Evolutionary conservation across 2,888 invertebrate genomes (phyloP).

Genomic region (Pollenia griseotomentosa): DNA sequence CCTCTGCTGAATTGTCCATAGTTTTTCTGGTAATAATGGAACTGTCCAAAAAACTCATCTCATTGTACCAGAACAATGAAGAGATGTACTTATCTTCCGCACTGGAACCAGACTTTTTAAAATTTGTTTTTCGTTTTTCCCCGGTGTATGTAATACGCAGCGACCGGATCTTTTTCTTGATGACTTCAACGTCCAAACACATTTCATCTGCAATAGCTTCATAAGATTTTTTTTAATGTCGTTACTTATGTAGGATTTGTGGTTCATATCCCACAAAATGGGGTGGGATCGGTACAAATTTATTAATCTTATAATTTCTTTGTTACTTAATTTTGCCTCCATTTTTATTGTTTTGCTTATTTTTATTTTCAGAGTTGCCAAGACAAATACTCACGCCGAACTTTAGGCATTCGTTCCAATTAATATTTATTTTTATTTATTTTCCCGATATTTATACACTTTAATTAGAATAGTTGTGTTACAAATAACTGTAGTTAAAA

Average conservation of each 20-base stretch:
- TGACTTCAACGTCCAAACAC: background rate
- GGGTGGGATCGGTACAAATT: background rate
- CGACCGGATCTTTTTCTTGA: background rate
- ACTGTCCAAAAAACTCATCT: constrained; percentile 7
- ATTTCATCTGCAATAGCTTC: background rate
- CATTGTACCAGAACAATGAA: background rate
- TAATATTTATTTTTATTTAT: too few relatives aligned
- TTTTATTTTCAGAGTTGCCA: background rate
- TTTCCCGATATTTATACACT: too few relatives aligned
- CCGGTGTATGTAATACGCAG: constrained; percentile 6
- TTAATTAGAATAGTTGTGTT: too few relatives aligned
- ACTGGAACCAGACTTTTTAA: background rate
- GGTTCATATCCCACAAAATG: background rate
- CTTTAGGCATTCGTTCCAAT: too few relatives aligned
- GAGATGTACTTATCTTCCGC: background rate
- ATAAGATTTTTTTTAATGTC: background rate
- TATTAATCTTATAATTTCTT: background rate
- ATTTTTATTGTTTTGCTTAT: background rate
- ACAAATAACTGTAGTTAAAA: too few relatives aligned
- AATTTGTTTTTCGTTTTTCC: background rate
- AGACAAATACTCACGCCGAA: too few relatives aligned
- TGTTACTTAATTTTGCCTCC: background rate
- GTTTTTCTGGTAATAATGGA: background rate
- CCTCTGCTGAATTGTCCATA: background rate
- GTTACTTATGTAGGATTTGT: background rate